Evolutionary conservation across 2,888 invertebrate genomes (phyloP), one percentile per base, ranked within the genome.

Genomic region (Cantharis flavilabris): DNA sequence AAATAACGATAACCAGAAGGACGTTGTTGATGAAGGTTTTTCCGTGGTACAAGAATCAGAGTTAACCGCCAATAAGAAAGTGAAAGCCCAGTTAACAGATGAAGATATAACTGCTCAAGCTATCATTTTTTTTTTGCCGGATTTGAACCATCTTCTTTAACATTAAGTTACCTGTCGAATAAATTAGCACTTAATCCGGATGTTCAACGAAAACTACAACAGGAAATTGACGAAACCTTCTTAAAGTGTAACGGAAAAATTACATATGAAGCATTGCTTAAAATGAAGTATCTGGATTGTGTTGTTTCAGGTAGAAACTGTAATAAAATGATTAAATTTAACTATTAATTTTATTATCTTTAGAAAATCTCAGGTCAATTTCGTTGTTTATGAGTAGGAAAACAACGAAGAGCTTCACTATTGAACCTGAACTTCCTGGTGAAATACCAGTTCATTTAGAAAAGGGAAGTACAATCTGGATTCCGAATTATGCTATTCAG

Each of bases 111-210:
- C 91, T 0, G 90, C 92, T 0, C 92, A 92, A 85, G 89, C 89
- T 14, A 79, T 90, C 3, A 79, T 90, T 91, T 91, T 86, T 90
- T 90, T 84, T 84, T 90, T 2, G 91, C 89, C 28, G 91, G 91
- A 3, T 90, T 89, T 79, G 90, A 91, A 69, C 87, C 90, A 0
- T 88, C 89, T 0, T 88, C 90, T 0, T 87, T 88, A 72, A 82
- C 88, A 3, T 86, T 90, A 82, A 88, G 88, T 0, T 92, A 92
- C 78, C 83, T 90, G 0, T 85, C 91, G 0, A 89, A 92, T 69
- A 92, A 93, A 84, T 83, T 93, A 26, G 91, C 92, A 26, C 72
- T 90, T 3, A 90, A 93, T 85, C 90, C 90, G 20, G 91, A 93
- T 0, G 85, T 91, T 0, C 93, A 93, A 84, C 87, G 90, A 5